phyloP scores from a whole-genome alignment of 2,888 invertebrate genomes.

The Halictus ligatus region DNA sequence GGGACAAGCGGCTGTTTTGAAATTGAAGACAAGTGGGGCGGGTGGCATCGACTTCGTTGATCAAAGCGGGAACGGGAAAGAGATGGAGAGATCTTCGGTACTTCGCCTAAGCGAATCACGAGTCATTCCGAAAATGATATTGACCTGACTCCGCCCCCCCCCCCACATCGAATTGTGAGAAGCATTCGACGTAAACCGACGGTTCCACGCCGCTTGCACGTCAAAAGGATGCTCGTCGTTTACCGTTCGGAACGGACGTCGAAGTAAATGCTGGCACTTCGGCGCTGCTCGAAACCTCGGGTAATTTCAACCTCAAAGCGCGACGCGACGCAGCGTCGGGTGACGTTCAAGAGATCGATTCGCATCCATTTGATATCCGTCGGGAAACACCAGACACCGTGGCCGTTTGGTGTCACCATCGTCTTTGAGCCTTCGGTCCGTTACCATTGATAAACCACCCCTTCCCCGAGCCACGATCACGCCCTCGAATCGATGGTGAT shows the following conservation, averaged over 20 bases:
- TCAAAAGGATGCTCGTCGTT: conserved; percentile 53
- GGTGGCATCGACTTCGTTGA: background rate
- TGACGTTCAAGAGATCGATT: conserved; percentile 44
- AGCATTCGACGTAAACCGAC: conserved; percentile 43
- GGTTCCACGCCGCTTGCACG: conserved; percentile 34
- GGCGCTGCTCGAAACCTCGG: conserved; percentile 39
- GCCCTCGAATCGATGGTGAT: background rate
- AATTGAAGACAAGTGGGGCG: background rate
- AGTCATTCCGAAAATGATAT: conserved; percentile 38
- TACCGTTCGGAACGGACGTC: conserved; percentile 30
- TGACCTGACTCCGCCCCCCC: background rate
- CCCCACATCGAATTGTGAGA: conserved; percentile 21
- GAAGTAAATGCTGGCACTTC: conserved; percentile 34
- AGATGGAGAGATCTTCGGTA: background rate
- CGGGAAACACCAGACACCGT: background rate
- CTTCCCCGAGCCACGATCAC: background rate
- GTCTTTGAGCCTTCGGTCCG: background rate
- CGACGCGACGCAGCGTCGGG: background rate
- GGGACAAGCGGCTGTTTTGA: too few species aligned
- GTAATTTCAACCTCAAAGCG: conserved; percentile 56
- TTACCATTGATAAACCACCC: background rate
- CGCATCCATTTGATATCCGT: conserved; percentile 29
- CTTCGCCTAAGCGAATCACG: background rate
- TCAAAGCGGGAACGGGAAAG: conserved; percentile 7
- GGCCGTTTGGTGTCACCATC: background rate